Evolutionary conservation across 2,888 invertebrate genomes (phyloP), one percentile per base, ranked within the genome.

Genomic region (Ormyrus rosae): DNA sequence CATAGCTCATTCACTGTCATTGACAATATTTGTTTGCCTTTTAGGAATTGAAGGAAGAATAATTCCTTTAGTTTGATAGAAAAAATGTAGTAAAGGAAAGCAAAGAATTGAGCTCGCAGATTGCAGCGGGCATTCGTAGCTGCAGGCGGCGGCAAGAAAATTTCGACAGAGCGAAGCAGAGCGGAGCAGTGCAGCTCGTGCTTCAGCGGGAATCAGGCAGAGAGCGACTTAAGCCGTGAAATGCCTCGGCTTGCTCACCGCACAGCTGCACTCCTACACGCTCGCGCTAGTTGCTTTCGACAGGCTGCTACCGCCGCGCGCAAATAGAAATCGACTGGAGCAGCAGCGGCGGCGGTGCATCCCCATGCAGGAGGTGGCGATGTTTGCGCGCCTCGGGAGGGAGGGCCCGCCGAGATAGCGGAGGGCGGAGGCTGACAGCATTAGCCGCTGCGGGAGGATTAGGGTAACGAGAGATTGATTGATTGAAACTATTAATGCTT

Each of bases 401-500:
- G 56, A 58, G 58, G 60, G n/a, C 46, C 56, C 13, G 5, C 7
- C 45, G 19, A 51, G 51, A 51, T 71, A 51, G 7, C 58, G 11
- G 45, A 48, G 46, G 46, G 19, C n/a, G 3, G 51, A n/a, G 7
- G n/a, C 9, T 50, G 65, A 13, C 9, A 60, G 60, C 60, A 75
- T 75, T 75, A 75, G 58, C 74, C 67, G 56, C 56, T 19, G 51
- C 7, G 13, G 61, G 45, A 72, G 78, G 63, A 53, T 83, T 75
- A 63, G 76, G 77, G 81, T 82, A 80, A 82, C 77, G 80, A 82
- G 76, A 79, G 63, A 70, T 82, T 81, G 85, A 85, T 85, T 81
- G 85, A 85, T 85, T 82, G 70, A 64, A 75, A 75, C 80, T 80
- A 70, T 70, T 74, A 70, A 65, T 61, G 68, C 55, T 45, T 11